A percentile compares a stretch with the other conserved stretches of the same genome.
Evolutionary conservation across 2,113 vertebrate genomes (phyloP).

Genomic region (Morone saxatilis): DNA sequence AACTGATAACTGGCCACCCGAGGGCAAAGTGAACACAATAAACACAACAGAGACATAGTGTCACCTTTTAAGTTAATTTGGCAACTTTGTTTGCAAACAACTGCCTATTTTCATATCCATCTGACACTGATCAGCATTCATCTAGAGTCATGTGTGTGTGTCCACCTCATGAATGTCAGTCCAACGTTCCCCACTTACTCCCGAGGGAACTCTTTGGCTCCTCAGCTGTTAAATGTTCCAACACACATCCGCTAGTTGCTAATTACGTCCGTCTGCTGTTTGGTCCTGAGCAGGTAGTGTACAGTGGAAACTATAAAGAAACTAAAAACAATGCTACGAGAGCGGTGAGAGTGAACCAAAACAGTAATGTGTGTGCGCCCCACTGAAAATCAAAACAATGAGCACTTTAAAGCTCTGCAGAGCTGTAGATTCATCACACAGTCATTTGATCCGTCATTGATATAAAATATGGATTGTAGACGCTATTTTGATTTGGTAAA

Average conservation of each 20-base stretch:
- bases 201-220: not conserved
- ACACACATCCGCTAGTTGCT: not conserved
- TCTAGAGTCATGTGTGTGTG: slow-evolving; percentile 9
- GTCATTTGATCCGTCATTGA: slow-evolving; percentile 13
- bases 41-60: not conserved
- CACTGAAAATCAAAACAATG: not conserved
- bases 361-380: not conserved
- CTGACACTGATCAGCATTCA: not conserved
- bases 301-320: not conserved
- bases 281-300: not conserved
- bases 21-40: not conserved
- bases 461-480: not conserved
- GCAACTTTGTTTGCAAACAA: not conserved
- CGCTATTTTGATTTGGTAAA: slow-evolving; percentile 30
- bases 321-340: not conserved
- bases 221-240: not conserved
- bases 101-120: not conserved
- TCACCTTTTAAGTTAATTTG: not conserved
- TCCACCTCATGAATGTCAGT: not conserved
- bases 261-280: not conserved
- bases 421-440: not conserved
- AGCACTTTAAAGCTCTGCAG: not conserved
- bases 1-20: not conserved
- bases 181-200: not conserved
- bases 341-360: not conserved